These are phyloP conservation scores for Eulacestoma nigropectus DNA, from an alignment of 2,113 vertebrate genomes.

Conservation along the genomic window DNA sequence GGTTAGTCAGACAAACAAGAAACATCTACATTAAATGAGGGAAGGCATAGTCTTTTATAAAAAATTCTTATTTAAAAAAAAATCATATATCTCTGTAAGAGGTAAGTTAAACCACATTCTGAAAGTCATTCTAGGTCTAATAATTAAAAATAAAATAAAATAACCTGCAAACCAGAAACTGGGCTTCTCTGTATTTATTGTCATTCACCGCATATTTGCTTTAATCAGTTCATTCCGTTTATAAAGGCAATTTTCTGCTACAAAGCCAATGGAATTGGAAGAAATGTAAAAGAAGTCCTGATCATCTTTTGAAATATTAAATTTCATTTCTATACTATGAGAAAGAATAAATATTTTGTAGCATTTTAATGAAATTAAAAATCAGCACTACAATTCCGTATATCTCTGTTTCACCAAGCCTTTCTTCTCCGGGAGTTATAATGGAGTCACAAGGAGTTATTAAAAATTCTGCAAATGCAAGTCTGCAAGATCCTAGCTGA, in stretches of 20 bases:
- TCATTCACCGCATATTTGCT: background rate
- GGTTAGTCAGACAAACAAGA: background rate
- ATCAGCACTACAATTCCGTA: background rate
- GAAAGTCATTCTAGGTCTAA: background rate
- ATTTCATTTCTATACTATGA: background rate
- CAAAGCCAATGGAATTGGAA: background rate
- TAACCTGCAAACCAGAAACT: too few relatives aligned
- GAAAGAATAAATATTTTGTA: background rate
- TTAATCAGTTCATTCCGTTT: background rate
- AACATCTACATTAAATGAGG: background rate
- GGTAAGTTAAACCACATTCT: background rate
- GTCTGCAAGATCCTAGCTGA: background rate
- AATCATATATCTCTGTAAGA: background rate
- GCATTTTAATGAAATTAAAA: background rate
- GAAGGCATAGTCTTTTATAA: background rate
- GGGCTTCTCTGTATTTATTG: background rate
- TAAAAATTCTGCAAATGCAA: background rate
- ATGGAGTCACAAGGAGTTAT: background rate
- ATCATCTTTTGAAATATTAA: background rate
- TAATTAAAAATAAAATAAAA: background rate
- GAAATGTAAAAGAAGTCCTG: background rate
- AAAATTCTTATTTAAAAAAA: background rate
- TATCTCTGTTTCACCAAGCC: background rate
- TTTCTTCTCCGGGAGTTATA: background rate
- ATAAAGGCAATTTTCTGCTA: background rate